Evolutionary conservation across 2,113 vertebrate genomes (phyloP).

Genomic region (Sitta europaea): DNA sequence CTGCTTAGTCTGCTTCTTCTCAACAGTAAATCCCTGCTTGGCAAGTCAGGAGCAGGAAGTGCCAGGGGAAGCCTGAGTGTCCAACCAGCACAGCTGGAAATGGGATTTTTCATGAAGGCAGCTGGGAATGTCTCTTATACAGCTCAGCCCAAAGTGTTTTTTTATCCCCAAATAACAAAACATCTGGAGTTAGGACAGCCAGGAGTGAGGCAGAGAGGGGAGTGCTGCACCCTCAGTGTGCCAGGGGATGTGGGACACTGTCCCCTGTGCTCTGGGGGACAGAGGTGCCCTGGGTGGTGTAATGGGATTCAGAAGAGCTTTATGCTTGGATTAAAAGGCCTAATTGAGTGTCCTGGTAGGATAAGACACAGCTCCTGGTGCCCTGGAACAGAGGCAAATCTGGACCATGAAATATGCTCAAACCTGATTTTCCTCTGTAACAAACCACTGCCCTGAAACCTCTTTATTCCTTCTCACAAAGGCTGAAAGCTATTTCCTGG

Average conservation of each 20-base stretch:
- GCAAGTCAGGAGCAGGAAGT: neutral
- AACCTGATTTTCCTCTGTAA: neutral
- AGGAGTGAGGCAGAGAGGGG: neutral
- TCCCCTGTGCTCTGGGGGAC: neutral
- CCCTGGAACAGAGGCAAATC: neutral
- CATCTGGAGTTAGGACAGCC: neutral
- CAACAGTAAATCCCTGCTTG: neutral
- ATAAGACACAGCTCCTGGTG: neutral
- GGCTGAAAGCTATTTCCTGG: conserved; percentile 45
- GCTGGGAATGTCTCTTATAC: neutral
- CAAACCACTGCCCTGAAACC: conserved; percentile 36
- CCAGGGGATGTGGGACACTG: neutral
- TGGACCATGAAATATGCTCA: neutral
- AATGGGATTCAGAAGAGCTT: accelerated
- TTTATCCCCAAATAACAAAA: neutral
- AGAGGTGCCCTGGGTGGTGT: accelerated
- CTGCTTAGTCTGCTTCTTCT: neutral
- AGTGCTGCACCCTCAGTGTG: accelerated
- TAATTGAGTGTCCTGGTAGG: neutral
- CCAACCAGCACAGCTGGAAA: neutral
- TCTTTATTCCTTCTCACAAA: conserved; percentile 38
- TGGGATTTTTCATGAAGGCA: neutral
- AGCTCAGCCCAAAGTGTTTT: neutral
- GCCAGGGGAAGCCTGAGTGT: neutral
- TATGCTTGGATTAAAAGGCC: neutral